phyloP scores from a whole-genome alignment of 1,140 invertebrate genomes.

The Lasaia peninsularis region DNA sequence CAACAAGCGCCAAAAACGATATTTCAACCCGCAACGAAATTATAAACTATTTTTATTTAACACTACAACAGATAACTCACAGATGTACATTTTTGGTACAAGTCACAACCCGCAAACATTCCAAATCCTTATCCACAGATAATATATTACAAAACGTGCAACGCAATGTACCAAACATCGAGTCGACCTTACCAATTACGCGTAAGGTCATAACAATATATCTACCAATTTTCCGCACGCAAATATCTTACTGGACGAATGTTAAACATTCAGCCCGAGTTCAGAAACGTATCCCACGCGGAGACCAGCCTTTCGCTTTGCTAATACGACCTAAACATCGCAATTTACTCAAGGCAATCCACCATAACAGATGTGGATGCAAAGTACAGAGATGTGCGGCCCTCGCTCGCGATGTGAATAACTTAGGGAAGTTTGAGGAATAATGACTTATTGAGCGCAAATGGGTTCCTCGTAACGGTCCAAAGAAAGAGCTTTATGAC shows the following conservation, averaged over 20 bases:
- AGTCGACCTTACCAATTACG: slow-evolving; percentile 39
- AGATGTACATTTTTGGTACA: too few species aligned
- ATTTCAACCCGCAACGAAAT: too few species aligned
- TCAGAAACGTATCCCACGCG: not conserved
- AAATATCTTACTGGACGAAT: slow-evolving; percentile 6
- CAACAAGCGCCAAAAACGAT: too few species aligned
- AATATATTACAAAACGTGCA: not conserved
- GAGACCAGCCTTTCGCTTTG: slow-evolving; percentile 38
- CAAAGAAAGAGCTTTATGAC: slow-evolving; percentile 40
- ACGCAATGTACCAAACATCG: slow-evolving; percentile 25
- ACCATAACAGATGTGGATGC: slow-evolving; percentile 30
- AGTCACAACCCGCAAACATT: too few species aligned
- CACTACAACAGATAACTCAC: too few species aligned
- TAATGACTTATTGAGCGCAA: slow-evolving; percentile 54
- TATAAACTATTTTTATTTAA: too few species aligned
- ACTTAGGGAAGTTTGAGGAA: slow-evolving; percentile 47
- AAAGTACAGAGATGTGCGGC: slow-evolving; percentile 42
- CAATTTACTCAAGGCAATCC: slow-evolving; percentile 34
- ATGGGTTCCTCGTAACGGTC: slow-evolving; percentile 61
- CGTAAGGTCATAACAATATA: slow-evolving; percentile 44
- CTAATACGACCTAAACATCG: slow-evolving; percentile 33
- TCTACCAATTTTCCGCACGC: slow-evolving; percentile 28
- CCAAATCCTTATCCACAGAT: too few species aligned
- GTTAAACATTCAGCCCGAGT: not conserved
- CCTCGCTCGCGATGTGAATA: slow-evolving; percentile 47